Evolutionary conservation across 2,888 invertebrate species (phyloP), one percentile per base, ranked within the genome.

Genomic region (Drosophila neotestacea): DNA sequence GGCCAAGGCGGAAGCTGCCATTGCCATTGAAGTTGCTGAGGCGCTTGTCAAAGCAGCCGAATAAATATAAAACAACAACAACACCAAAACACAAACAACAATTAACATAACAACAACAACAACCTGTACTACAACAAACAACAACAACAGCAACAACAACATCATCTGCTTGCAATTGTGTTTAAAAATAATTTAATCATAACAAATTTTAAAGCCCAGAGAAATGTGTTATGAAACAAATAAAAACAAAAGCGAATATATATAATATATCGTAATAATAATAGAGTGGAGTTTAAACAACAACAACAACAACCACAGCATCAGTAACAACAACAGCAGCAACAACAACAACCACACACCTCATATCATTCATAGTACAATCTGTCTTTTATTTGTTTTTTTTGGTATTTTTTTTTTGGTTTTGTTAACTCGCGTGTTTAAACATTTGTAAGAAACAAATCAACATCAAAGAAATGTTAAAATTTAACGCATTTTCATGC

Each of bases 21-120:
- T 99, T 90, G 97, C 98, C 39, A 93, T 99, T 7, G 99, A 99
- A 93, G 98, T 98, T 59, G 97, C 96, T 56, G 98, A 99, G 93
- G 98, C 98, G 81, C 94, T 99, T 83, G 96, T 98, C 60, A 97
- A 97, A 93, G 98, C 98, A 73, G 94, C 95, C 68, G 93, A 94
- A 92, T 95, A 94, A 94, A 90, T 51, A 90, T 51, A 39, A 32
- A 48, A 27, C 10, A 34, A 34, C 41, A 44, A 34, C 41, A 32
- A 46, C 41, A 22, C 22, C 16, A 16, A 22, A 22, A 22, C 16
- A 42, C 16, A 13, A 54, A 46, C 16, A 55, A 58, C 32, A 76
- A 51, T 54, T 38, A 65, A 46, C 39, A 65, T 44, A 67, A 56
- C 59, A 76, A 75, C 60, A 61, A 54, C 34, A 34, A 63, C 38